These are phyloP conservation scores for Oreotrochilus melanogaster DNA, from an alignment of 2,113 vertebrate genomes.

Conservation along the genomic window DNA sequence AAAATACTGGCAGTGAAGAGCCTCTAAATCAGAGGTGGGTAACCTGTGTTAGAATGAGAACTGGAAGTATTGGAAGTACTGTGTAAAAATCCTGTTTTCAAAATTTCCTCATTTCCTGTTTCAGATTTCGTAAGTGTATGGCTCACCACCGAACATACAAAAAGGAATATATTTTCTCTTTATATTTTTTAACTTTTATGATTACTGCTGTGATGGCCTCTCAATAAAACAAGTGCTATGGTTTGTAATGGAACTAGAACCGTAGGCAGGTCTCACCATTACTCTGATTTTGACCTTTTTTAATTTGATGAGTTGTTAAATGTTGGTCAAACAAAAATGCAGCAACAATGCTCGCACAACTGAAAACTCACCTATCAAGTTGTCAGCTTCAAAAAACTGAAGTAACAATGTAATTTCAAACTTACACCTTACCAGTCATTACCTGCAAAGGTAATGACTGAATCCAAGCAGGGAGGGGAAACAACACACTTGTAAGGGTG, in stretches of 20 bases:
- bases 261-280: background rate
- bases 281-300: background rate
- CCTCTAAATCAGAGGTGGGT: background rate
- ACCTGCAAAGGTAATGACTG: background rate
- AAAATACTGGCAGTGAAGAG: background rate
- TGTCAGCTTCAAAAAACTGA: background rate
- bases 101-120: background rate
- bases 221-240: background rate
- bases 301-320: background rate
- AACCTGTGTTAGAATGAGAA: background rate
- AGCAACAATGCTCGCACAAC: background rate
- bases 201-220: background rate
- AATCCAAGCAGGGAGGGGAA: background rate
- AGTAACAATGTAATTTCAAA: background rate
- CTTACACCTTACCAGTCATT: fast-evolving
- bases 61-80: background rate
- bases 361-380: background rate
- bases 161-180: background rate
- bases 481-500: background rate
- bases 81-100: background rate
- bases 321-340: background rate
- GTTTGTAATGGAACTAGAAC: background rate
- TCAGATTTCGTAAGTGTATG: background rate
- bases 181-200: background rate
- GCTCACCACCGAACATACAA: background rate